Percentiles rank a stretch among this genome's conserved stretches.
These are phyloP conservation scores for Linyphia triangularis DNA, from an alignment of 2,888 invertebrate species.

Conservation along the genomic window DNA sequence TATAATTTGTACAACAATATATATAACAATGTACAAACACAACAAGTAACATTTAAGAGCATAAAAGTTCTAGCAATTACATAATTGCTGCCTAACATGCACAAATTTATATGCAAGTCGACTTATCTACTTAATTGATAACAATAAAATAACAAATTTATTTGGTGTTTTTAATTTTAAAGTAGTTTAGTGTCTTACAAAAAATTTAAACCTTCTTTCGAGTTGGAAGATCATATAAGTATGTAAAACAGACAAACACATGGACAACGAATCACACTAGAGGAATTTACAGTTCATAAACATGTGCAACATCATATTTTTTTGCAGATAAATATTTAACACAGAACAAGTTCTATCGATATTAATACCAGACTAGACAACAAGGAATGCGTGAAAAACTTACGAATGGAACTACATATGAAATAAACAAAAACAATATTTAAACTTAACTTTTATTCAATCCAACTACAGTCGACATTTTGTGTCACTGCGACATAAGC, in stretches of 20 bases:
- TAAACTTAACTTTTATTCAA: not conserved
- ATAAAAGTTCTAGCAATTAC: too few relatives aligned
- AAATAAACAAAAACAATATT: not conserved
- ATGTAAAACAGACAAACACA: not conserved
- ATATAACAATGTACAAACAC: too few relatives aligned
- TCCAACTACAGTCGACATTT: not conserved
- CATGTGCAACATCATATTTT: not conserved
- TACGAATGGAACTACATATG: not conserved
- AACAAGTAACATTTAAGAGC: too few relatives aligned
- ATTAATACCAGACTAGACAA: not conserved
- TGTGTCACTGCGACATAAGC: not conserved
- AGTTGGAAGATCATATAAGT: not conserved
- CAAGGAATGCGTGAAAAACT: not conserved
- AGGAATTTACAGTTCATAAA: not conserved
- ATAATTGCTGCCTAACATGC: too few relatives aligned
- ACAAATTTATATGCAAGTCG: too few relatives aligned
- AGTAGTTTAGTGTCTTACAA: too few relatives aligned
- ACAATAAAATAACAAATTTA: too few relatives aligned
- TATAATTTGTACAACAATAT: too few relatives aligned
- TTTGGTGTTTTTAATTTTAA: too few relatives aligned
- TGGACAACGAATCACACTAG: not conserved
- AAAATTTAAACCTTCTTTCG: too few relatives aligned
- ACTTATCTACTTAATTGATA: too few relatives aligned
- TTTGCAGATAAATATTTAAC: not conserved
- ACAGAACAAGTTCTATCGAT: not conserved